Percentiles rank a stretch among this genome's conserved stretches.
phyloP scores from a whole-genome alignment of 2,113 vertebrate genomes.

The Elaphurus davidianus region DNA sequence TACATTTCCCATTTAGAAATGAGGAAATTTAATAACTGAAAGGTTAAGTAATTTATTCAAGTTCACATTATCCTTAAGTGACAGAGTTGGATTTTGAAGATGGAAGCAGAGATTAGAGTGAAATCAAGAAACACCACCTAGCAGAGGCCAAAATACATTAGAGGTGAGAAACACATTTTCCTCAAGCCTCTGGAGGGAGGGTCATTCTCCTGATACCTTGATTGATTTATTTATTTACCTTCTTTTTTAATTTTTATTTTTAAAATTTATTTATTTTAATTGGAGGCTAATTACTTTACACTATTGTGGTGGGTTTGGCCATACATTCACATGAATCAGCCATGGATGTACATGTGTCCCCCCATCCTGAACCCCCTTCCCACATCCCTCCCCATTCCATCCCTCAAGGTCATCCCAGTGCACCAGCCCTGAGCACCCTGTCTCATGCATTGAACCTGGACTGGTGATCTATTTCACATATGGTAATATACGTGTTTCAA shows the following conservation, averaged over 20 bases:
- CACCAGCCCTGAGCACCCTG: neutral
- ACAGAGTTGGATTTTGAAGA: neutral
- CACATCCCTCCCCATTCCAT: neutral
- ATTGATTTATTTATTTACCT: neutral
- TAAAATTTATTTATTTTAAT: neutral
- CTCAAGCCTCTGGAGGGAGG: neutral
- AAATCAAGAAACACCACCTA: neutral
- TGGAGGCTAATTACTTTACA: neutral
- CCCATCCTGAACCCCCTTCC: neutral
- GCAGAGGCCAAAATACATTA: neutral
- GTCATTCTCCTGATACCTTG: neutral
- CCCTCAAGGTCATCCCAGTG: neutral
- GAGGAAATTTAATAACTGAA: neutral
- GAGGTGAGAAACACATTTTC: neutral
- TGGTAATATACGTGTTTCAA: neutral
- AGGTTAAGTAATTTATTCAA: neutral
- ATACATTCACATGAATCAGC: neutral
- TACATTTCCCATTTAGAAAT: neutral
- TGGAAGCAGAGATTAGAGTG: neutral
- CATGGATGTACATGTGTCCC: neutral
- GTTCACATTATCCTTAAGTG: neutral
- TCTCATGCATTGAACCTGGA: neutral
- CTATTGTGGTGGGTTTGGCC: neutral
- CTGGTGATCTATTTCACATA: neutral
- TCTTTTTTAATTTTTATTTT: neutral